Conservation (phyloP, 37 sponge, comb jelly and placozoan species). For the Axinella damicornis region DNA sequence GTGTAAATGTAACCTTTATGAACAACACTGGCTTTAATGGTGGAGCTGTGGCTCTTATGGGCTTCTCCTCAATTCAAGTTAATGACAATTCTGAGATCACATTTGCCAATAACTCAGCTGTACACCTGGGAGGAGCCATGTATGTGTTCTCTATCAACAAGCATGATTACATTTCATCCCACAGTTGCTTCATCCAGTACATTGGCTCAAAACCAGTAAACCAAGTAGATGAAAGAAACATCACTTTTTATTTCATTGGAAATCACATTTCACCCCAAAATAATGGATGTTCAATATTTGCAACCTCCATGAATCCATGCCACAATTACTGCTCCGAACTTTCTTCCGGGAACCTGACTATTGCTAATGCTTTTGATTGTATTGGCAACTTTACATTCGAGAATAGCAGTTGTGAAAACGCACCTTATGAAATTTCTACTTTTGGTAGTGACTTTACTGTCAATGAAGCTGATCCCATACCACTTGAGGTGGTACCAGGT, state of each 20-base stretch:
- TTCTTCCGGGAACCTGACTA: neutral
- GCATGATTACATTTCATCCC: neutral
- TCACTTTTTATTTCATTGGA: neutral
- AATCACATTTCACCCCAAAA: neutral
- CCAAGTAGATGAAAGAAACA: neutral
- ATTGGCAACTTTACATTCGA: neutral
- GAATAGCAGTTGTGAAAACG: neutral
- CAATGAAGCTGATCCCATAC: neutral
- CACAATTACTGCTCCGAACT: neutral
- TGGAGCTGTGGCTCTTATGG: constrained; percentile 15
- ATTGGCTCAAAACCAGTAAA: neutral
- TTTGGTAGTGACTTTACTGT: neutral
- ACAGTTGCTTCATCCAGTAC: neutral
- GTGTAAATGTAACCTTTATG: neutral
- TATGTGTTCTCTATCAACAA: neutral
- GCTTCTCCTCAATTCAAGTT: neutral
- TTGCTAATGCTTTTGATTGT: neutral
- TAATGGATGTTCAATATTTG: neutral
- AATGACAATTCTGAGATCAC: neutral
- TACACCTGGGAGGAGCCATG: neutral
- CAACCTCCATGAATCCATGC: constrained; percentile 1
- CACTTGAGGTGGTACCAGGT: constrained; percentile 4
- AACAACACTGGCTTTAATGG: constrained; percentile 1
- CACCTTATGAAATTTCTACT: constrained; percentile 11
- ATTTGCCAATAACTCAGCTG: constrained; percentile 8